These are phyloP conservation scores for Buphagus erythrorhynchus DNA, from an alignment of 2,797 vertebrate genomes.

Conservation along the genomic window DNA sequence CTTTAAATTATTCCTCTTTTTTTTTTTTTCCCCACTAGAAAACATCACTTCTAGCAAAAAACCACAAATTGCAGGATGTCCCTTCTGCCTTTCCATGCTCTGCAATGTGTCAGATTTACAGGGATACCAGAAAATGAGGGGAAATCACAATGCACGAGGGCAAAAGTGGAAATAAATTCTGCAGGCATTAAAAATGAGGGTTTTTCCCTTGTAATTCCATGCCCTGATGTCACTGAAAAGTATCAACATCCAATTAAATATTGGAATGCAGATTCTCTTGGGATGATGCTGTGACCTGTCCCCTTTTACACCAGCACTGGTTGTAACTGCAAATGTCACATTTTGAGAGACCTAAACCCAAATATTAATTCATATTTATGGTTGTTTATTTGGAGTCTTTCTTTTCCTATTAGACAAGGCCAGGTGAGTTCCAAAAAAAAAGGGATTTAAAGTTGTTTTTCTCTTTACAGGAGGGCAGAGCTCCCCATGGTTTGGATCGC, in stretches of 20 bases:
- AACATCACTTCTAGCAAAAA: not conserved
- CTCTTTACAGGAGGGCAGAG: not conserved
- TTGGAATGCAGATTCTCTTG: not conserved
- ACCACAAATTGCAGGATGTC: not conserved
- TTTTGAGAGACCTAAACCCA: not conserved
- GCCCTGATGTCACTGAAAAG: not conserved
- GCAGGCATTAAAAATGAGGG: rapidly evolving
- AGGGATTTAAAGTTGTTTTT: not conserved
- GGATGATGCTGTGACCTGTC: not conserved
- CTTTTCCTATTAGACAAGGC: not conserved
- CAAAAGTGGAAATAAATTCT: not conserved
- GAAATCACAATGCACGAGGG: rapidly evolving
- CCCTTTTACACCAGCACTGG: not conserved
- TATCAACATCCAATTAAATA: not conserved
- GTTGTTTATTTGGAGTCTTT: rapidly evolving
- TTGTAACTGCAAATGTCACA: not conserved
- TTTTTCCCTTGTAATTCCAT: not conserved
- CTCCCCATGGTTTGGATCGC: not conserved
- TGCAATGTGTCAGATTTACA: rapidly evolving
- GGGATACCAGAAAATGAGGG: not conserved
- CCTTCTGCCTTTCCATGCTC: rapidly evolving
- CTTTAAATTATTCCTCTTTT: rapidly evolving
- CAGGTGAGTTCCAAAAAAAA: not conserved
- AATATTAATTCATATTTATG: not conserved
- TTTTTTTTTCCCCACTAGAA: rapidly evolving